Base-by-base conservation (phyloP, 2,113 vertebrate species). In the Strix aluco region DNA sequence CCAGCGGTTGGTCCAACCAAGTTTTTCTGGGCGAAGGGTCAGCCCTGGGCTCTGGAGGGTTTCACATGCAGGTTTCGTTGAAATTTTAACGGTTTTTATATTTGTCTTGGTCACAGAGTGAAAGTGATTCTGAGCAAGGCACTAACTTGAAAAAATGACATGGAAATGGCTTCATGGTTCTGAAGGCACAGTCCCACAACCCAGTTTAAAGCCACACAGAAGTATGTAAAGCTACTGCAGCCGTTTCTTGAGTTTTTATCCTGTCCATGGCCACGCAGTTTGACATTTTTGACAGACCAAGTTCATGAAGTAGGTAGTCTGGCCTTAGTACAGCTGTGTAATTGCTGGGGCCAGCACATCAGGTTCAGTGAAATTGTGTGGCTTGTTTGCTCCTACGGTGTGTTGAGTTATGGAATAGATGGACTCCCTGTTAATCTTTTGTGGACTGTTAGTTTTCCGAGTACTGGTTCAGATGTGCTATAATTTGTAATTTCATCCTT, bases 11-110 rank as follows among this genome's bases (percentile, higher is more conserved):
- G 23, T 11, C 15, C 38, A 44, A 1, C 23, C 55, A 4, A 3
- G 1, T 21, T 36, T 17, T 19, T 40, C 4, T 9, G 54, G 13
- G 2, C 2, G 3, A 29, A 20, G 44, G 40, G 38, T 20, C 52
- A 49, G 12, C 29, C 47, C 8, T 11, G 34, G 79, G 70, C 20
- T 9, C 26, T 9, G 67, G 23, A 14, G 15, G 32, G 36, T 46
- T 46, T 38, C 34, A 10, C 38, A 1, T 4, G 30, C 27, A 10
- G 36, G 23, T 34, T 13, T 55, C 19, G 4, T 2, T 3, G 40
- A 15, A 4, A 10, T 8, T 26, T 47, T 9, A 46, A 0, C 10
- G 19, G 2, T 0, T 4, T 13, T 62, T n/a, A 0, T 23, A 0
- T 46, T 57, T 84, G 10, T 16, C 17, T 49, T 16, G n/a, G 30